A percentile compares a stretch with the other conserved stretches of the same genome.
Evolutionary conservation across 2,797 vertebrate species (phyloP).

Genomic region (Hippoglossus hippoglossus): DNA sequence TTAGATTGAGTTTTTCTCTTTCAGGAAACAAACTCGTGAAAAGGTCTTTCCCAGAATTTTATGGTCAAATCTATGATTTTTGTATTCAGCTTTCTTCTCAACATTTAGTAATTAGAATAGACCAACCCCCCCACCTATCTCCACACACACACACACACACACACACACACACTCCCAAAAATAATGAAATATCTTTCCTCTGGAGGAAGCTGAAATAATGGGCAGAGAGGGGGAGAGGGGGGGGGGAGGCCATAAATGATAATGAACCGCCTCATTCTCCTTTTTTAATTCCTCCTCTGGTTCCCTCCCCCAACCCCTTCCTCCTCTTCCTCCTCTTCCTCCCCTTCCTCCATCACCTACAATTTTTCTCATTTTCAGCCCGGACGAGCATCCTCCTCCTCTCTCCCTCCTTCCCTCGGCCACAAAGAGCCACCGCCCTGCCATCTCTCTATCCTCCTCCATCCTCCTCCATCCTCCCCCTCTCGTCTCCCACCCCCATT

Average conservation of each 20-base stretch:
- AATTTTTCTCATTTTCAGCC: constrained; percentile 41
- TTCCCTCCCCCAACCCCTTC: background rate
- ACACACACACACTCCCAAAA: constrained; percentile 59
- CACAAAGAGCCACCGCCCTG: constrained; percentile 45
- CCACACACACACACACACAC: constrained; percentile 15
- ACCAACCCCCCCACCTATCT: constrained; percentile 42
- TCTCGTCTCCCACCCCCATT: background rate
- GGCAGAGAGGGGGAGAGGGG: constrained; percentile 40
- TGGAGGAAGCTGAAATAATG: constrained; percentile 76
- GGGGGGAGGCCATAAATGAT: constrained; percentile 69
- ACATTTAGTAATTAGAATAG: constrained; percentile 59
- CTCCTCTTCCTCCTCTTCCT: background rate
- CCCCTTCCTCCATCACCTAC: constrained; percentile 6
- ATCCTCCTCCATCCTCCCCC: background rate
- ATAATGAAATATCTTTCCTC: constrained; percentile 77
- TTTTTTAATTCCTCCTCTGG: constrained; percentile 66
- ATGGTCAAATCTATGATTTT: constrained; percentile 24
- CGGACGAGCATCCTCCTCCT: background rate
- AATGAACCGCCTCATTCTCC: constrained; percentile 78
- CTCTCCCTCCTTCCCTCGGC: constrained; percentile 1
- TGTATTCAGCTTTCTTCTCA: constrained; percentile 25
- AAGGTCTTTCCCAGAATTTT: constrained; percentile 5
- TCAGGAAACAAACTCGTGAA: background rate
- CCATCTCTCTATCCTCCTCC: constrained; percentile 25
- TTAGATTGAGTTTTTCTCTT: background rate